Base-by-base conservation (phyloP, 1,140 invertebrate species). In the Oncopodura yosiiana region DNA sequence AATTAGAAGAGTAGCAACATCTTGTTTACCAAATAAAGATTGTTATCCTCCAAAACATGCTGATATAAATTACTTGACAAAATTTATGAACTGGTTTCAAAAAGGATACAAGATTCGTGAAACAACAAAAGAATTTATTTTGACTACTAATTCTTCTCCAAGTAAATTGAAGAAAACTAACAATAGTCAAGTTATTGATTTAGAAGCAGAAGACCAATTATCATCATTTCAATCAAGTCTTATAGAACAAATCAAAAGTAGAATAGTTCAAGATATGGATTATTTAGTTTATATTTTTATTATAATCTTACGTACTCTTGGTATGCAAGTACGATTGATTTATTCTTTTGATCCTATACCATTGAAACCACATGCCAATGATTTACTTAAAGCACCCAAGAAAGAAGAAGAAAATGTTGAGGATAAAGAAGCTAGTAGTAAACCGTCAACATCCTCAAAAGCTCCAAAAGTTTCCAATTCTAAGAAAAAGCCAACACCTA, bases 321-420 rank as follows among this genome's bases (percentile, higher is more conserved):
- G 89, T 0, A 70, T 93, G 43, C 80, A 86, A 65, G 83, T 82
- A 61, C 73, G 91, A 53, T 68, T 94, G 32, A 78, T 94, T n/a
- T 66, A 79, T 23, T 78, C 78, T 16, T 66, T 83, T 11, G 74
- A 75, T 60, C 78, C 80, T 27, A 68, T 83, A 46, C 78, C 81
- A 1, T 69, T 83, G 30, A 79, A 77, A 67, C 78, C 79, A 24
- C 71, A 69, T 26, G 69, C 63, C 52, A 75, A 68, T 49, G 81
- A 80, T 62, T 69, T 82, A 3, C 44, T 66, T 12, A 61, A 60
- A 49, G 50, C 53, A 14, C 43, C 55, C 16, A 54, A 52, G 26
- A 53, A 41, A 16, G 46, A 51, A 60, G 14, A 29, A 53, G 48
- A 39, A 29, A 27, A 44, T 21, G n/a, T 34, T 26, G 24, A 3